Base-by-base conservation (phyloP, 2,113 vertebrate species). In the Psammodynastes pulverulentus region DNA sequence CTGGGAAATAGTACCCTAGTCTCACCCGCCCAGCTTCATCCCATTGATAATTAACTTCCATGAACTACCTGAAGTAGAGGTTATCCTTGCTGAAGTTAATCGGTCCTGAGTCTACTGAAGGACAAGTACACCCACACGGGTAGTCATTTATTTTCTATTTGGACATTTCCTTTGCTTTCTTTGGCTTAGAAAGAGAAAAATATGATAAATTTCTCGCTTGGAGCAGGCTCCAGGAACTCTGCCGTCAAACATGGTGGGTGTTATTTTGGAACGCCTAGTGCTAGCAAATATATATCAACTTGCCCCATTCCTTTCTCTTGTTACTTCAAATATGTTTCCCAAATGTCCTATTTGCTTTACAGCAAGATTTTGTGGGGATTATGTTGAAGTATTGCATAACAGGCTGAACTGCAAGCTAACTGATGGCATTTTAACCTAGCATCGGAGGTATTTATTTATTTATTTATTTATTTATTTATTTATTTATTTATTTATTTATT, bases 111-210 rank as follows among this genome's bases (percentile, higher is more conserved):
- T 96, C 93, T 96, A 96, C 94, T 95, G 96, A 95, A 94, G 95
- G 93, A 96, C 94, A 94, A 95, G 94, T 95, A 94, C 94, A 96
- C 94, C 94, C 95, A 94, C 94, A 95, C 92, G 94, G 92, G 90
- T 94, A 91, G 93, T 96, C 94, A 97, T 84, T 97, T 96, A 95
- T 96, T 97, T 97, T 96, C 93, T 96, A 52, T 94, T 95, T 92
- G 89, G 93, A 72, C 54, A 86, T 54, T 89, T 89, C 92, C 94
- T 95, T 86, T 97, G 95, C 96, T 97, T 97, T 95, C 95, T 91
- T 97, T 97, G 96, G 96, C 95, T 91, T 93, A 87, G 52, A 79
- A 85, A 94, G 93, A 92, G 91, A 94, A 95, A 58, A 92, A 94
- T 94, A 93, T 51, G 94, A 96, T 95, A 95, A 93, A 90, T 94